phyloP scores from a whole-genome alignment of 2,113 vertebrate species.

The Numida meleagris region DNA sequence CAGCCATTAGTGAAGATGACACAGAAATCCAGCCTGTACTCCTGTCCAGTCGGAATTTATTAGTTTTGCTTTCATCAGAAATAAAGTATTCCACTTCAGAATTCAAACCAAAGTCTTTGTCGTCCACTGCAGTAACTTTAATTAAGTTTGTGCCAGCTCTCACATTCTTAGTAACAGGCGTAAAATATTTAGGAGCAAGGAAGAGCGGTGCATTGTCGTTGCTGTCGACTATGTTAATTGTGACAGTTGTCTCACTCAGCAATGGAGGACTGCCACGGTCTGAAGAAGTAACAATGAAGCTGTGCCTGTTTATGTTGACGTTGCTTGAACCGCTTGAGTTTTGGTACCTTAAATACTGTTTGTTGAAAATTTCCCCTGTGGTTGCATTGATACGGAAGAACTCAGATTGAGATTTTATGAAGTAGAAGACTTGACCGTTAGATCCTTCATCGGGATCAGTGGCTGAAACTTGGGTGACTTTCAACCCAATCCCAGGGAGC shows the following conservation, averaged over 20 bases:
- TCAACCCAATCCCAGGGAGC: slow-evolving; percentile 85
- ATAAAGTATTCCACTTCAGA: slow-evolving; percentile 90
- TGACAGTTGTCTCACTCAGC: slow-evolving; percentile 94
- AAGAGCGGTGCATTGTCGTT: slow-evolving; percentile 93
- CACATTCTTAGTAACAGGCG: slow-evolving; percentile 93
- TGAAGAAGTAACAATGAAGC: slow-evolving; percentile 94
- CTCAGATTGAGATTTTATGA: slow-evolving; percentile 94
- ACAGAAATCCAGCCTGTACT: slow-evolving; percentile 91
- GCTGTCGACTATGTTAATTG: slow-evolving; percentile 92
- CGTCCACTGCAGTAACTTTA: slow-evolving; percentile 86
- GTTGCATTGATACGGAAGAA: slow-evolving; percentile 94
- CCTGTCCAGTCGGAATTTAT: slow-evolving; percentile 88
- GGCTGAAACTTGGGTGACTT: slow-evolving; percentile 89
- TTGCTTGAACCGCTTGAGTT: slow-evolving; percentile 86
- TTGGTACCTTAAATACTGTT: slow-evolving; percentile 91
- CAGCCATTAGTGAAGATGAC: slow-evolving; percentile 85
- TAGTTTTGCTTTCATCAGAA: slow-evolving; percentile 81
- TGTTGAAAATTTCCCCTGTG: slow-evolving; percentile 92
- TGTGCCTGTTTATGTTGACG: slow-evolving; percentile 91
- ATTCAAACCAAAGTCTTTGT: slow-evolving; percentile 95
- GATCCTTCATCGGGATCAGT: slow-evolving; percentile 89
- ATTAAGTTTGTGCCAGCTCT: slow-evolving; percentile 89
- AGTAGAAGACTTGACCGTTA: slow-evolving; percentile 95
- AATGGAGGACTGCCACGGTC: slow-evolving; percentile 88
- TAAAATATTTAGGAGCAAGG: slow-evolving; percentile 83